Base-by-base conservation (phyloP, 2,113 vertebrate species). In the Microcebus tavaratra region DNA sequence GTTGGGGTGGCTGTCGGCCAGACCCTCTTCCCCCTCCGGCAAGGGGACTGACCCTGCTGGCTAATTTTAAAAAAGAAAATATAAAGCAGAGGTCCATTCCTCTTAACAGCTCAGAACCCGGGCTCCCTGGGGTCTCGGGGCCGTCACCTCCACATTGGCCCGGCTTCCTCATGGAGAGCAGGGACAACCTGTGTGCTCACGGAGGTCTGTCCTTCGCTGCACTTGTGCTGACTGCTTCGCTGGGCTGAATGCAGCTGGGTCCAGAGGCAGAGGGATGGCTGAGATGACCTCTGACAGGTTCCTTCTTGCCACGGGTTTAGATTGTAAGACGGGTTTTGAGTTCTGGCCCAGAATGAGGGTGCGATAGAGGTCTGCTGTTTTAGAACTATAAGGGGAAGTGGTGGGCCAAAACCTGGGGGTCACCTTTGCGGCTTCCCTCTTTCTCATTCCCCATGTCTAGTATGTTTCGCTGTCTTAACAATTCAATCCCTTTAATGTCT, bases 1-100 rank as follows among this genome's bases (percentile, higher is more conserved):
- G 93, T 78, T 87, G 80, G 61, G 59, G 59, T 95, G 93, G 96
- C 94, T 93, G 27, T 79, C 75, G 84, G 93, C 97, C 95, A 98
- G 83, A 25, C 10, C 9, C 57, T 70, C 42, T 50, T 75, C 48
- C 45, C 39, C 8, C 75, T 55, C 31, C 23, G 59, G 89, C 36
- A 42, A 80, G 45, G 15, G 21, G 80, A 39, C 91, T 27, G 73
- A 91, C 73, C 72, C 70, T 57, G 53, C 65, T 67, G 89, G 91
- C 75, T 92, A 57, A 59, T 92, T 88, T 94, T 21, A 73, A 88
- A 94, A 94, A 94, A 88, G 61, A 21, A 80, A 83, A 57, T 57
- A 55, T 50, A 75, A 94, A 91, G 20, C 80, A 39, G 25, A 63
- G 55, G 18, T 78, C 45, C 50, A 11, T n/a, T 68, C 48, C 50